These are phyloP conservation scores for Syngnathus floridae DNA, from an alignment of 2,113 vertebrate species.

Conservation along the genomic window DNA sequence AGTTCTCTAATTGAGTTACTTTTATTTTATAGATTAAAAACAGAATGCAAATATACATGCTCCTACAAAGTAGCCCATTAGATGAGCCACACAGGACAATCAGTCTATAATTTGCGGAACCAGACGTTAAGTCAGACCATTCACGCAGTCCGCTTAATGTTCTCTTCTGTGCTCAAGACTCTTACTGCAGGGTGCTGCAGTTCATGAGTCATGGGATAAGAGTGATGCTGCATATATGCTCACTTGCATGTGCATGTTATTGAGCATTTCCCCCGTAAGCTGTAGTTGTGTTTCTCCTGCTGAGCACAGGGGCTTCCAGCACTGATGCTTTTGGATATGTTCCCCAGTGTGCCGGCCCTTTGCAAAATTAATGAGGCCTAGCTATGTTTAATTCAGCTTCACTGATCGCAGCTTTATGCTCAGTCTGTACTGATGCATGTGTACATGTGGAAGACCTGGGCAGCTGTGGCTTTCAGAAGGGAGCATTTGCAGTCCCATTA, in stretches of 20 bases:
- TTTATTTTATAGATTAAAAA: no score
- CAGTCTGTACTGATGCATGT: conserved; percentile 44
- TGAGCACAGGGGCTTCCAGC: conserved; percentile 53
- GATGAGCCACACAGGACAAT: no score
- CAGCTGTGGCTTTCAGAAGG: conserved; percentile 26
- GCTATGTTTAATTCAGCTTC: conserved; percentile 72
- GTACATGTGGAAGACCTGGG: conserved; percentile 28
- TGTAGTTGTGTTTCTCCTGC: conserved; percentile 67
- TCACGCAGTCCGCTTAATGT: conserved; percentile 43
- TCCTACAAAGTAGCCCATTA: no score
- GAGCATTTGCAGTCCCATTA: conserved; percentile 27
- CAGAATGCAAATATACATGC: no score
- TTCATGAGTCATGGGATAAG: conserved; percentile 56
- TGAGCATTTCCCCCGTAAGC: conserved; percentile 47
- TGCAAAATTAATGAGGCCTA: conserved; percentile 69
- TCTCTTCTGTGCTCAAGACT: conserved; percentile 47
- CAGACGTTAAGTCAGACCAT: conserved; percentile 47
- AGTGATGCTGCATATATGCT: conserved; percentile 38
- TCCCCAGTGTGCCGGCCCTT: conserved; percentile 46
- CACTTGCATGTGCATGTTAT: conserved; percentile 35
- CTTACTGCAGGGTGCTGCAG: conserved; percentile 60
- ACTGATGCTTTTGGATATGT: conserved; percentile 58
- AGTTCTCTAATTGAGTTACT: no score
- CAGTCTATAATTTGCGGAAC: no score
- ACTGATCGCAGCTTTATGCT: conserved; percentile 58